Percentiles rank a stretch among this genome's conserved stretches.
phyloP scores from a whole-genome alignment of 2,888 invertebrate species.

The Polia nebulosa region DNA sequence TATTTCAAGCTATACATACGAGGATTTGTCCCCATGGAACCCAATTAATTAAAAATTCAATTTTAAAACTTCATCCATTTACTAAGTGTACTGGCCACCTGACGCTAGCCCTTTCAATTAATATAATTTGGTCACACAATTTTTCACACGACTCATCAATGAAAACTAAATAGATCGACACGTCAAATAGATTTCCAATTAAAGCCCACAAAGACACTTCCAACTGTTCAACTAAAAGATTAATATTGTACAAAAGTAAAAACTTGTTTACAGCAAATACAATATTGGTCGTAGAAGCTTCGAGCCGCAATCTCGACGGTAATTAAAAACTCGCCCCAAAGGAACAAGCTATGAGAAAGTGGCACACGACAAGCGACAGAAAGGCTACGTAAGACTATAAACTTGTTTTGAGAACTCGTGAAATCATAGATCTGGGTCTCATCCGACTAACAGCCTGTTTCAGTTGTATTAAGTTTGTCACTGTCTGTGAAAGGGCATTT shows the following conservation, averaged over 20 bases:
- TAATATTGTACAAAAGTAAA: conserved; percentile 66
- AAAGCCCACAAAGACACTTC: conserved; percentile 26
- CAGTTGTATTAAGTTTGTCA: conserved; percentile 17
- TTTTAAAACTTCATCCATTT: neutral
- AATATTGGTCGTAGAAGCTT: conserved; percentile 63
- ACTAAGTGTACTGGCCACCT: neutral
- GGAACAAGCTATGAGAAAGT: conserved; percentile 62
- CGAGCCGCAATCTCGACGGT: conserved; percentile 75
- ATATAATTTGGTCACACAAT: neutral
- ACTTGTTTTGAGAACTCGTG: conserved; percentile 35
- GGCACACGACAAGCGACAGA: conserved; percentile 51
- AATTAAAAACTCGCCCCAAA: conserved; percentile 80
- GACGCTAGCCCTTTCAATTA: neutral
- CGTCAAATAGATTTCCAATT: conserved; percentile 40
- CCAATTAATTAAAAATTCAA: neutral
- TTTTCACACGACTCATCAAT: conserved; percentile 9
- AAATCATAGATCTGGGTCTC: conserved; percentile 46
- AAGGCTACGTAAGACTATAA: conserved; percentile 45
- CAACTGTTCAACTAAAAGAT: conserved; percentile 48
- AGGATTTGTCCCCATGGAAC: neutral
- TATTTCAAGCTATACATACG: neutral
- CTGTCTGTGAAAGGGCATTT: conserved; percentile 2
- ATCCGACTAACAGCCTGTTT: conserved; percentile 33
- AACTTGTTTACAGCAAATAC: conserved; percentile 72
- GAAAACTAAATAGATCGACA: conserved; percentile 20